Conservation (phyloP, 2,888 invertebrate genomes). For the Tipula confusa region DNA sequence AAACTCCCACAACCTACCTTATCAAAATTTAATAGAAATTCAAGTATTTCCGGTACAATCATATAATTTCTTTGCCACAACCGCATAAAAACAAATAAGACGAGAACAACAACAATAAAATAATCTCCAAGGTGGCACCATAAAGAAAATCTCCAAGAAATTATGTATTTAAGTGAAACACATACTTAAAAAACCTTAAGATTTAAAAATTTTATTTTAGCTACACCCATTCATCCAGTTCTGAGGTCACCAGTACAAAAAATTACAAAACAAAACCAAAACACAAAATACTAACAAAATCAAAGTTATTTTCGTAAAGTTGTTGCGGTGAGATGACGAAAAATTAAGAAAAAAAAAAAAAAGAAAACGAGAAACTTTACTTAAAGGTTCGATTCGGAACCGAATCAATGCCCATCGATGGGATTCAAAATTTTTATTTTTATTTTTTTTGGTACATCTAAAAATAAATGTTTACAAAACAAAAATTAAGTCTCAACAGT, state of each 20-base stretch:
- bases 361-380: background rate
- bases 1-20: background rate
- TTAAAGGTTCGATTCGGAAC: background rate
- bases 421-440: too few species aligned
- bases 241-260: background rate
- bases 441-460: background rate
- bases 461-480: background rate
- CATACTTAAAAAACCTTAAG: background rate
- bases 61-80: background rate
- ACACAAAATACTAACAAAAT: background rate
- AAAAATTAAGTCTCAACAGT: too few species aligned
- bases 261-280: background rate
- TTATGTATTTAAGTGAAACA: too few species aligned
- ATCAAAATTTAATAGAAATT: background rate
- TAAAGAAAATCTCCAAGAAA: background rate
- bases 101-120: too few species aligned
- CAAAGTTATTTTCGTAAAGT: background rate
- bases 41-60: background rate
- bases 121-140: background rate
- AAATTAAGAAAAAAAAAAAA: background rate
- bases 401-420: background rate
- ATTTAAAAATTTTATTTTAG: background rate
- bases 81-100: background rate
- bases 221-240: background rate
- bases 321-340: background rate